A percentile compares a stretch with the other conserved stretches of the same genome.
Conservation (phyloP, 1,140 invertebrate species). For the Delia radicum region DNA sequence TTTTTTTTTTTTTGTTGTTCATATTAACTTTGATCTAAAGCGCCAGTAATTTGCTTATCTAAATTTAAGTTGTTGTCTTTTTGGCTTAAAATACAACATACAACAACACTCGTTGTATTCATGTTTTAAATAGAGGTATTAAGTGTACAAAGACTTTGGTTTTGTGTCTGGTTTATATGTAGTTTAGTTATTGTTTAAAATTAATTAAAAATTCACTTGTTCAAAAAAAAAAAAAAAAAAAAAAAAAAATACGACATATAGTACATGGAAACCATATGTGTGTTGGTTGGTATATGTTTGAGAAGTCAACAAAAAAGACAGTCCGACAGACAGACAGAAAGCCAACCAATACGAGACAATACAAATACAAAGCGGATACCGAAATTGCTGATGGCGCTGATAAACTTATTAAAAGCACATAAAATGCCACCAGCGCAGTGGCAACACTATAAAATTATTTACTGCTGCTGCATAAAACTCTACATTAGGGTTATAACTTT, state of each 20-base stretch:
- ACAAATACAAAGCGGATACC: slow-evolving; percentile 51
- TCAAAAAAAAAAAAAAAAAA: neutral
- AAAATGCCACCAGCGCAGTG: slow-evolving; percentile 49
- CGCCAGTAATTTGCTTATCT: slow-evolving; percentile 55
- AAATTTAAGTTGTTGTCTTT: neutral
- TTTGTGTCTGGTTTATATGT: neutral
- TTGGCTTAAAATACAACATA: neutral
- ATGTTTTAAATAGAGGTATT: neutral
- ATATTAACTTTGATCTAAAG: slow-evolving; percentile 46
- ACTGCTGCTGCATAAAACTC: neutral
- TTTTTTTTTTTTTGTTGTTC: neutral
- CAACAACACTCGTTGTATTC: neutral
- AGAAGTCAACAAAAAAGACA: neutral
- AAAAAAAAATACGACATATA: neutral
- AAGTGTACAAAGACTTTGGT: neutral
- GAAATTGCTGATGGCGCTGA: slow-evolving; percentile 55
- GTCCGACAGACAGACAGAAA: neutral
- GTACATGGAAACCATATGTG: neutral
- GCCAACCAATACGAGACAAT: neutral
- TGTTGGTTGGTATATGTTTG: neutral
- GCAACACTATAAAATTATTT: slow-evolving; percentile 14
- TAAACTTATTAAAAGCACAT: slow-evolving; percentile 54
- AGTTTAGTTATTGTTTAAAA: slow-evolving; percentile 8
- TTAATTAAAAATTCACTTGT: slow-evolving; percentile 24
- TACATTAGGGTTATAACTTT: too few species aligned